A percentile compares a stretch with the other conserved stretches of the same genome.
phyloP scores from a whole-genome alignment of 2,113 vertebrate species.

The Lampris incognitus region DNA sequence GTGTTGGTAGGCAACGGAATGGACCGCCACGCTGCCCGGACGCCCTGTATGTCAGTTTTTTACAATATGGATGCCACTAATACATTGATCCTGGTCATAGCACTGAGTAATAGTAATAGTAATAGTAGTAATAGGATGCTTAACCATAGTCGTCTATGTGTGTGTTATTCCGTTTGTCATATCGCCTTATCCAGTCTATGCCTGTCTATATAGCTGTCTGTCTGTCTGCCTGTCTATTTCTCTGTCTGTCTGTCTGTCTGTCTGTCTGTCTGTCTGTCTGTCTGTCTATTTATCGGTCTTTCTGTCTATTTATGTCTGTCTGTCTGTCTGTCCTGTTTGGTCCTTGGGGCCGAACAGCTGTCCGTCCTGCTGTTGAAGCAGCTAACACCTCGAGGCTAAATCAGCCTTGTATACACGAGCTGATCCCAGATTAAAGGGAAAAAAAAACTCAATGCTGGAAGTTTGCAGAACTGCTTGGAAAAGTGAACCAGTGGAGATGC shows the following conservation, averaged over 20 bases:
- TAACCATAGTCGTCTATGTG: neutral
- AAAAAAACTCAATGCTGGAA: neutral
- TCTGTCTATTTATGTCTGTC: too few species aligned
- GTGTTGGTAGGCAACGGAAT: too few species aligned
- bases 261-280: slow-evolving; percentile 31
- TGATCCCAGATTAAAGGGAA: slow-evolving; percentile 26
- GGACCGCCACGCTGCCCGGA: too few species aligned
- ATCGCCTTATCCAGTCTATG: neutral
- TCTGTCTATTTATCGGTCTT: too few species aligned
- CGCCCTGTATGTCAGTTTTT: too few species aligned
- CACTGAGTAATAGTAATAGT: too few species aligned
- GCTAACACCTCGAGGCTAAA: slow-evolving; percentile 45
- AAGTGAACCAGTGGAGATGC: too few species aligned
- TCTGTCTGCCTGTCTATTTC: neutral
- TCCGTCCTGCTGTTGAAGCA: slow-evolving; percentile 47
- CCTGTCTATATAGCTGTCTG: neutral
- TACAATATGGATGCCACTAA: too few species aligned
- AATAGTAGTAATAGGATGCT: too few species aligned
- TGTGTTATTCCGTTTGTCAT: neutral
- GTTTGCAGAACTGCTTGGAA: too few species aligned
- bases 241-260: slow-evolving; percentile 32
- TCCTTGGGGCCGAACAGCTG: slow-evolving; percentile 51
- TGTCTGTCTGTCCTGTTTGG: neutral
- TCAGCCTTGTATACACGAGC: slow-evolving; percentile 44
- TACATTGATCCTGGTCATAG: too few species aligned